Evolutionary conservation across 2,888 invertebrate genomes (phyloP).

Genomic region (Tenthredo scrophulariae): DNA sequence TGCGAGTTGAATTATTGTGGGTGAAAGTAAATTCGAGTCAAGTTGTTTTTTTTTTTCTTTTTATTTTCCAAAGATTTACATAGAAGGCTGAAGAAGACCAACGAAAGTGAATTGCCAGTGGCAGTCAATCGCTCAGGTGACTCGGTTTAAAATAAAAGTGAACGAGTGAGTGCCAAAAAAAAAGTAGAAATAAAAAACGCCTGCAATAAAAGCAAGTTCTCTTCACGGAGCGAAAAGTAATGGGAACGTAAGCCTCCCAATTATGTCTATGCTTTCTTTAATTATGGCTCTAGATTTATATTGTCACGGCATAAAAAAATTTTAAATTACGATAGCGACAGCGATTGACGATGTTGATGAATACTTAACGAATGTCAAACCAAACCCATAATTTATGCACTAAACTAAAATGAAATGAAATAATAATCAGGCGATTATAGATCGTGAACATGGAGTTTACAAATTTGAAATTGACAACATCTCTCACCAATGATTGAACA

Average conservation of each 20-base stretch:
- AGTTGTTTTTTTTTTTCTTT: background rate
- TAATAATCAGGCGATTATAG: background rate
- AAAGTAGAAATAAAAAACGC: background rate
- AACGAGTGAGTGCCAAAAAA: background rate
- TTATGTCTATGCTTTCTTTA: background rate
- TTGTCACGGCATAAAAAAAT: background rate
- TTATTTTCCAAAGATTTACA: background rate
- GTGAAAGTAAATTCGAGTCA: slow-evolving; percentile 26
- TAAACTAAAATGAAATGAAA: background rate
- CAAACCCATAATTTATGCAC: background rate
- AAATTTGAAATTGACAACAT: background rate
- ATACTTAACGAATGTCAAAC: background rate
- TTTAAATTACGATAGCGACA: background rate
- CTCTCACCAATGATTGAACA: background rate
- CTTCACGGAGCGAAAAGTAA: background rate
- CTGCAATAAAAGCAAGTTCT: background rate
- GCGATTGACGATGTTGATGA: background rate
- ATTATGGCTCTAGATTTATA: background rate
- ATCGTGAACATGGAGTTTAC: background rate
- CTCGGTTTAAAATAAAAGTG: background rate
- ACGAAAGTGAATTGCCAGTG: background rate
- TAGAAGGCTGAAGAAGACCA: background rate
- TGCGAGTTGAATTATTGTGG: background rate
- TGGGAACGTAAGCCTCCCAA: background rate
- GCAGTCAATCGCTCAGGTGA: background rate